phyloP scores from a whole-genome alignment of 1,140 invertebrate species.

The Paraescarpia echinospica region DNA sequence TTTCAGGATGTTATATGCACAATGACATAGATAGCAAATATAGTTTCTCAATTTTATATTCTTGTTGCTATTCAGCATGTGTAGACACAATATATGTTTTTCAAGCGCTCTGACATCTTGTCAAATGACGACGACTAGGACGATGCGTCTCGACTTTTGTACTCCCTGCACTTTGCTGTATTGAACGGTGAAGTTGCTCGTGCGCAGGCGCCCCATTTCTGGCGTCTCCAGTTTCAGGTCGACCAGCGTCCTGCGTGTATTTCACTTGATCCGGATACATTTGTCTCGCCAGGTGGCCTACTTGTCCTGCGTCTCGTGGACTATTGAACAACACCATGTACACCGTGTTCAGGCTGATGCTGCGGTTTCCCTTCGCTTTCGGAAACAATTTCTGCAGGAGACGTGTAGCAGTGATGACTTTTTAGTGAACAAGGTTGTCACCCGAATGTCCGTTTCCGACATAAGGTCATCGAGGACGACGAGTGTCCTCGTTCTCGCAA shows the following conservation, averaged over 20 bases:
- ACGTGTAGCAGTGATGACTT: neutral
- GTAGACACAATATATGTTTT: neutral
- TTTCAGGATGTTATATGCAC: too few relatives aligned
- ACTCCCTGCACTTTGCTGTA: neutral
- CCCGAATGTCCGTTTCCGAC: neutral
- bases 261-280: neutral
- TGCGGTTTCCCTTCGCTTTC: conserved; percentile 8
- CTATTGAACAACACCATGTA: conserved; percentile 10
- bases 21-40: too few relatives aligned
- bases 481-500: neutral
- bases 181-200: neutral
- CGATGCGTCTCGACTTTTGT: too few relatives aligned
- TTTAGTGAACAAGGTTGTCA: neutral
- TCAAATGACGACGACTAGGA: too few relatives aligned
- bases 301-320: neutral
- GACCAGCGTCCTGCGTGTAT: conserved; percentile 5
- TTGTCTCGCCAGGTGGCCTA: neutral
- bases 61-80: neutral
- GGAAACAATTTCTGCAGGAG: conserved; percentile 2
- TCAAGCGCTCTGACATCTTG: neutral
- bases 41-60: neutral
- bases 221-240: neutral
- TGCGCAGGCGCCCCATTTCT: neutral
- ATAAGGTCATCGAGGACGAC: neutral
- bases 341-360: neutral